phyloP scores from a whole-genome alignment of 1,140 invertebrate genomes.

The Prorops nasuta region DNA sequence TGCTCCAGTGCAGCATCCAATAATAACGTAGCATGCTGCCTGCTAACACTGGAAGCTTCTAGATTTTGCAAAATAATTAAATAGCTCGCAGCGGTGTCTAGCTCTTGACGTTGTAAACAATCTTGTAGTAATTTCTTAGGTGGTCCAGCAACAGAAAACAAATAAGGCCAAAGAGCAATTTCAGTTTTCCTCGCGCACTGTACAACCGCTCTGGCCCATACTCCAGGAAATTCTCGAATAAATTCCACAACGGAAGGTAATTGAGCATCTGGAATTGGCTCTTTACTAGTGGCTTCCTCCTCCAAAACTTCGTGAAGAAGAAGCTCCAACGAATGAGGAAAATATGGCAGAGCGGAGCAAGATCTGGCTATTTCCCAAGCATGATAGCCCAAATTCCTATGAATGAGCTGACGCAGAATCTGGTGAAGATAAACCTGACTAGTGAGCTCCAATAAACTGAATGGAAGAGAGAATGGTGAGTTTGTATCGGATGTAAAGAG shows the following conservation, averaged over 20 bases:
- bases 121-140: slow-evolving; percentile 95
- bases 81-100: slow-evolving; percentile 97
- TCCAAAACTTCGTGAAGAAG: slow-evolving; percentile 96
- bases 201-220: slow-evolving; percentile 76
- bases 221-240: slow-evolving; percentile 96
- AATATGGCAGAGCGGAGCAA: slow-evolving; percentile 92
- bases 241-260: slow-evolving; percentile 96
- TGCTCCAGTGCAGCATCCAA: slow-evolving; percentile 90
- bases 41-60: slow-evolving; percentile 82
- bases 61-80: slow-evolving; percentile 95
- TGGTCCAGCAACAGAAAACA: slow-evolving; percentile 95
- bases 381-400: slow-evolving; percentile 94
- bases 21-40: slow-evolving; percentile 92
- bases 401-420: slow-evolving; percentile 90
- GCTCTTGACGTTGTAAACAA: slow-evolving; percentile 82
- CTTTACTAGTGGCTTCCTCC: slow-evolving; percentile 98
- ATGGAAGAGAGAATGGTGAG: slow-evolving; percentile 80
- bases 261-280: slow-evolving; percentile 97
- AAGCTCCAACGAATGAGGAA: slow-evolving; percentile 96
- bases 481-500: slow-evolving; percentile 77
- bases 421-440: slow-evolving; percentile 99
- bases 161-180: slow-evolving; percentile 96
- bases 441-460: slow-evolving; percentile 86
- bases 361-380: slow-evolving; percentile 97
- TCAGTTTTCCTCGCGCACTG: slow-evolving; percentile 99